Conservation (phyloP, 2,888 invertebrate genomes). For the Caenorhabditis wallacei region DNA sequence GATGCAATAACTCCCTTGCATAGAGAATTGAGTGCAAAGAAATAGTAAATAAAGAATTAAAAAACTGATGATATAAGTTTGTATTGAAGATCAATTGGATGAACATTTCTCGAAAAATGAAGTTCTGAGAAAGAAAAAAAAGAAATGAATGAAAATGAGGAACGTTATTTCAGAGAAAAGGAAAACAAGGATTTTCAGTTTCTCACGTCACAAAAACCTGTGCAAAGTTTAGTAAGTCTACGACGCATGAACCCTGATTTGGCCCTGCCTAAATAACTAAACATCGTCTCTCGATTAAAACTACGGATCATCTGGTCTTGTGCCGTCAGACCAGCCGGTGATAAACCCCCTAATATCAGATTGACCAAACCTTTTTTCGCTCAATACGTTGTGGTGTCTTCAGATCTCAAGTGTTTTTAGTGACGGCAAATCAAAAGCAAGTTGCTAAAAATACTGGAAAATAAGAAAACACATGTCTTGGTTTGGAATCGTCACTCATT, state of each 20-base stretch:
- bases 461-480: slow-evolving; percentile 16
- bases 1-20: background rate
- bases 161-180: background rate
- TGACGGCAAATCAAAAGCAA: slow-evolving; percentile 1
- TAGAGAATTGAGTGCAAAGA: background rate
- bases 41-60: background rate
- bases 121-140: background rate
- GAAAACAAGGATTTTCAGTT: slow-evolving; percentile 28
- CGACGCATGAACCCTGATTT: slow-evolving; percentile 34
- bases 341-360: slow-evolving; percentile 43
- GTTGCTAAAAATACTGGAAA: slow-evolving; percentile 37
- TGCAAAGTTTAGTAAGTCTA: slow-evolving; percentile 9
- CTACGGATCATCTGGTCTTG: slow-evolving; percentile 50
- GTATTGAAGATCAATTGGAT: background rate
- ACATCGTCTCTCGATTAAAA: slow-evolving; percentile 24
- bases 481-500: background rate
- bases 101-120: background rate
- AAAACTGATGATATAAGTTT: background rate
- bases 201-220: slow-evolving; percentile 21
- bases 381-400: slow-evolving; percentile 3
- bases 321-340: slow-evolving; percentile 29
- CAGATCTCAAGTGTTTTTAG: slow-evolving; percentile 41
- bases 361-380: slow-evolving; percentile 46
- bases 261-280: slow-evolving; percentile 7
- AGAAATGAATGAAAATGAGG: background rate